Conservation (phyloP, 2,113 vertebrate genomes). For the Smithornis capensis region DNA sequence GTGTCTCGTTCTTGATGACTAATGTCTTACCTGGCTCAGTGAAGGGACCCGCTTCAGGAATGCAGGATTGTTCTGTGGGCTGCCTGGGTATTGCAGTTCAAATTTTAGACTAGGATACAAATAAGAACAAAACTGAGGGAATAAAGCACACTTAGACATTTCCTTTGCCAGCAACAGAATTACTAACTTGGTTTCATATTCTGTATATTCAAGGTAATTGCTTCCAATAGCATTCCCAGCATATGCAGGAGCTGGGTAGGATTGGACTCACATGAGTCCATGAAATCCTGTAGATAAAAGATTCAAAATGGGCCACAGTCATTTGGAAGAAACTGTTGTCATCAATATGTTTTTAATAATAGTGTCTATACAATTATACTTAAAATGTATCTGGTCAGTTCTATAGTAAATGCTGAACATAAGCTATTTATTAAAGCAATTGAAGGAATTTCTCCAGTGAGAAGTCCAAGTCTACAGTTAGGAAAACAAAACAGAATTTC, state of each 20-base stretch:
- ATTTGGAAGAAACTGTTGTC: neutral
- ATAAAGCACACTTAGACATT: neutral
- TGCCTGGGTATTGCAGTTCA: neutral
- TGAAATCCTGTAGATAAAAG: neutral
- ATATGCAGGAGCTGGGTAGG: neutral
- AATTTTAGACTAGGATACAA: neutral
- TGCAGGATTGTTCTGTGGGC: neutral
- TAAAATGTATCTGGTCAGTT: neutral
- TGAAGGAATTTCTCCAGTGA: neutral
- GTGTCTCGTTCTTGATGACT: accelerated
- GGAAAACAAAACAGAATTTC: neutral
- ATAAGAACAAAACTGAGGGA: neutral
- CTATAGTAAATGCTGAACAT: neutral
- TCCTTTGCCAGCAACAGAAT: neutral
- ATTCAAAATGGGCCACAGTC: neutral
- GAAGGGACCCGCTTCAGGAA: accelerated
- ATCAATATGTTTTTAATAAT: neutral
- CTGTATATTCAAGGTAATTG: neutral
- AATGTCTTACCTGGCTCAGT: neutral
- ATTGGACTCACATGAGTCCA: too few species aligned
- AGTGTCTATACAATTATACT: neutral
- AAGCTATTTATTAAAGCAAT: neutral
- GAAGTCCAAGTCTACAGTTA: neutral
- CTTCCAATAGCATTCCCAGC: neutral
- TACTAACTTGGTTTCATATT: neutral